Base-by-base conservation (phyloP, 2,113 vertebrate species). In the Nerophis lumbriciformis region DNA sequence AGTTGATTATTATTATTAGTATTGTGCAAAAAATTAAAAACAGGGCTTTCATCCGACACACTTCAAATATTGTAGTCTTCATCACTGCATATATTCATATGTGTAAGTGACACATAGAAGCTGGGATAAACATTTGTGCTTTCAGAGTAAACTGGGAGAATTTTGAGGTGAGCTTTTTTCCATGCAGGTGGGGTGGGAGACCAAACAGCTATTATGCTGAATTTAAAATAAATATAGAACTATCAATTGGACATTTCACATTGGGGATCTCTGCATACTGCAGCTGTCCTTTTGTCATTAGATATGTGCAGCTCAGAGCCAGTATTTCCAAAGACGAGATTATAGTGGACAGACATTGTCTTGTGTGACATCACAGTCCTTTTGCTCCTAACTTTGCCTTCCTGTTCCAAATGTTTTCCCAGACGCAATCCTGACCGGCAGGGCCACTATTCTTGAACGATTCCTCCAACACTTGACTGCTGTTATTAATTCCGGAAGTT, bases 351-450 rank as follows among this genome's bases (percentile, higher is more conserved):
- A 48, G 36, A 53, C 21, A 35, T 60, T 53, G 19, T 64, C 8
- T 52, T 65, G 44, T 6, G 19, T 42, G 68, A 15, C 44, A 8
- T 64, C 57, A 14, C 8, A 1, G 38, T 56, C 64, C 16, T 48
- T 61, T 35, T 42, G 15, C 56, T 59, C 6, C 9, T 11, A 36
- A 39, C 14, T 65, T 47, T 65, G 64, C 49, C 48, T 69, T 61
- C 63, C 59, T 28, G 28, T 28, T 28, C 28, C 28, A 28, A 28
- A 28, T 28, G 48, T 52, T 59, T 65, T 75, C 60, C 71, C 67
- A 60, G 63, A 72, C 78, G 68, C 66, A 81, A 65, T 76, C 89
- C 86, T 85, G 90, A 87, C 88, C 90, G 86, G 90, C 89, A 91
- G 89, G 88, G 66, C 80, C 69, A 48, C 47, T 21, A 4, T 11